Base-by-base conservation (phyloP, 2,797 vertebrate species). In the Garrulus glandarius region DNA sequence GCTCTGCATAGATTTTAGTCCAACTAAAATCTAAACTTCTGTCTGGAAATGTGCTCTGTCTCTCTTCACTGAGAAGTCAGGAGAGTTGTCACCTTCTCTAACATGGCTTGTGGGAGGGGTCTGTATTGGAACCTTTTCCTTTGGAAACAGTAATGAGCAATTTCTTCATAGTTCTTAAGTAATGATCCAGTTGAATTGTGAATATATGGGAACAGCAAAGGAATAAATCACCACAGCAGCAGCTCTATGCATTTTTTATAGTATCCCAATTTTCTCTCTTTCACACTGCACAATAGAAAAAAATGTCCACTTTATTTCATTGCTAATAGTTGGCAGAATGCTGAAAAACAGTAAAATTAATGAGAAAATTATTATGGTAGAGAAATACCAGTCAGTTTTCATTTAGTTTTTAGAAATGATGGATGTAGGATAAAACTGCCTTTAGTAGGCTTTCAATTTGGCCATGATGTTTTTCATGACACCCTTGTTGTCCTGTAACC, bases 281-380 rank as follows among this genome's bases (percentile, higher is more conserved):
- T 69, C 32, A 37, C 18, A 37, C 36, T 36, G 27, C 46, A 23
- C 49, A 78, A 44, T 10, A 53, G 65, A 94, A 93, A 79, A 93
- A 97, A 93, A 84, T 47, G 36, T n/a, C 39, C 59, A n/a, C 37
- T 94, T 94, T 88, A 71, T 89, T 89, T 93, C 37, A 65, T 56
- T 78, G 36, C 46, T 86, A 75, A 75, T 64, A 57, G 57, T 47
- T 92, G 46, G 49, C 64, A 61, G 13, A 27, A 69, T 52, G 63
- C 44, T 84, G 36, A 81, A 85, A 85, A 43, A 4, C 32, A 84
- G 82, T 91, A 75, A 85, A 86, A 80, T 60, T 92, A 85, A 71
- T 57, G 37, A 89, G 50, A 69, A 91, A 68, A 81, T 47, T 68
- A 72, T 85, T 80, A 39, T 29, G 15, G 65, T 49, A 69, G 69